Evolutionary conservation across 2,888 invertebrate genomes (phyloP), one percentile per base, ranked within the genome.

Genomic region (Dynastes tityus): DNA sequence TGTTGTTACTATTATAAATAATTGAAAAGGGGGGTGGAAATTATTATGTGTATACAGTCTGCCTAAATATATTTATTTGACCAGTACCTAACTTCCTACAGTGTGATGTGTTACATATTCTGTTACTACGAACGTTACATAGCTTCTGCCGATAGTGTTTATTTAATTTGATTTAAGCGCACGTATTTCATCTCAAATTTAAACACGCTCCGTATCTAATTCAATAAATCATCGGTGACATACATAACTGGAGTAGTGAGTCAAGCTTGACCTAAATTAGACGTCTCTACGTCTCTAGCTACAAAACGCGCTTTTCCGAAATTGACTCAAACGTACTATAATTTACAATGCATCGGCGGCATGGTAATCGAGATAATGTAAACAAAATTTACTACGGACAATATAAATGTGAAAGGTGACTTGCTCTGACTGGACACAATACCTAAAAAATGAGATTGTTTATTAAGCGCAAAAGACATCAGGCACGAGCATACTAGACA

Each of bases 221-320:
- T 27, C 61, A 74, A 74, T 74, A 74, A 74, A 74, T 74, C 73
- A 74, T 74, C 29, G 16, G 61, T 61, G 58, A 29, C 45, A 45
- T 37, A 49, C 61, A 74, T 61, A 61, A 61, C 61, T 61, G 29
- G 68, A 49, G 32, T 58, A 45, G 73, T 74, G 73, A 74, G 27
- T 74, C 73, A 74, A 61, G 27, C 45, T 61, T 74, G 73, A 61
- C 73, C 73, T 74, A 74, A 27, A 74, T 74, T 74, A 37, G 8
- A 13, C 11, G 22, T 6, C 63, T 63, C 63, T 11, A 13, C 11
- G 22, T 22, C 63, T 63, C n/a, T 29, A 63, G n/a, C 63, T 55
- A 55, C 22, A 55, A 55, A 55, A 55, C 55, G 55, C 22, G 22
- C 22, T 55, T 55, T 55, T 55, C 22, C 22, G 55, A 5, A 55